These are phyloP conservation scores for cat (Felis catus) DNA, from an alignment of 2,113 vertebrate genomes.

Conservation along the genomic window DNA sequence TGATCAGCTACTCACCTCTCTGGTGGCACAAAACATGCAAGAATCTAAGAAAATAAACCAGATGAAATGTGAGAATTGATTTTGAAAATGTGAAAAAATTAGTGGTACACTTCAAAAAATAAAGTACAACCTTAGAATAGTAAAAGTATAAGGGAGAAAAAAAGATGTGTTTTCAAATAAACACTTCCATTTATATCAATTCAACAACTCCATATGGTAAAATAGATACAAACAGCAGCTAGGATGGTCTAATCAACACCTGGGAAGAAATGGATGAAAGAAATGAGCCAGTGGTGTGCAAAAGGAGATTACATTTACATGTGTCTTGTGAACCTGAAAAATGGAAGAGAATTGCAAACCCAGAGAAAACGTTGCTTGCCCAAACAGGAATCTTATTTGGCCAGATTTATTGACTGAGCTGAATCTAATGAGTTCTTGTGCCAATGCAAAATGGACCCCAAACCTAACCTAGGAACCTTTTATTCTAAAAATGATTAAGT, in stretches of 20 bases:
- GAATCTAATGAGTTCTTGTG: slow-evolving; percentile 42
- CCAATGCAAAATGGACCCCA: slow-evolving; percentile 34
- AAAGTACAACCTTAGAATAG: neutral
- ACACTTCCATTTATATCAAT: slow-evolving; percentile 1
- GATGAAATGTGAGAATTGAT: slow-evolving; percentile 5
- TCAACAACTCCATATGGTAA: neutral
- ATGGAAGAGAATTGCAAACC: slow-evolving; percentile 12
- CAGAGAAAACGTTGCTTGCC: slow-evolving; percentile 46
- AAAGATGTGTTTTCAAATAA: slow-evolving; percentile 41
- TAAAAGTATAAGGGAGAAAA: neutral
- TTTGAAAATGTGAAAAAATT: slow-evolving; percentile 45
- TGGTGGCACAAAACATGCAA: neutral
- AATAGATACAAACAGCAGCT: neutral
- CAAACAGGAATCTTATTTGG: slow-evolving; percentile 60
- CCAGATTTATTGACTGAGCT: neutral
- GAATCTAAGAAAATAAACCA: neutral
- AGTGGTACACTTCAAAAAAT: slow-evolving; percentile 13
- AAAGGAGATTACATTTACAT: slow-evolving; percentile 30
- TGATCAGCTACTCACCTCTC: neutral
- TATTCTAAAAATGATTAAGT: slow-evolving; percentile 76
- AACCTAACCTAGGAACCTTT: slow-evolving; percentile 57
- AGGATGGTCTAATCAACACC: slow-evolving; percentile 40
- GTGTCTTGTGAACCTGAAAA: slow-evolving; percentile 24
- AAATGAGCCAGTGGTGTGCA: neutral
- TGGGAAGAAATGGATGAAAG: neutral